phyloP scores from a whole-genome alignment of 2,113 vertebrate genomes.

The Sigmodon hispidus region DNA sequence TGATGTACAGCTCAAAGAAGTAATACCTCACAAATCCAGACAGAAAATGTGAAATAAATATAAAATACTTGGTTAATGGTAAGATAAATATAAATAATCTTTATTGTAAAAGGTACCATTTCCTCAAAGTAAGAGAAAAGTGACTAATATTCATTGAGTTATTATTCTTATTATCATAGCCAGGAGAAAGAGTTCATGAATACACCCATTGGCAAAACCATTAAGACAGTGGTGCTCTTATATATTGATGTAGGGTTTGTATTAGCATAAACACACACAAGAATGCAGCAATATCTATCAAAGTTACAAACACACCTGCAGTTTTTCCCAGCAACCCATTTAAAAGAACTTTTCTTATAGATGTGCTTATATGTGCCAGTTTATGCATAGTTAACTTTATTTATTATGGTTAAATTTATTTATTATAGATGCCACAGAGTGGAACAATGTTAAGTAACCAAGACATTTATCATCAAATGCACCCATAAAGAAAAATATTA shows the following conservation, averaged over 20 bases:
- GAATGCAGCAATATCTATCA: neutral
- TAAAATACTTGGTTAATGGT: neutral
- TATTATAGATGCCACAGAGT: neutral
- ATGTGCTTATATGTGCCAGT: neutral
- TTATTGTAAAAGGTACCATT: neutral
- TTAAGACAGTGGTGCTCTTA: neutral
- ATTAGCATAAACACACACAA: neutral
- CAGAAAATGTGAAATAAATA: neutral
- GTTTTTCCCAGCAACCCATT: neutral
- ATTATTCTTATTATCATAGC: neutral
- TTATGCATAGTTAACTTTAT: slow-evolving; percentile 17
- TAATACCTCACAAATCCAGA: neutral
- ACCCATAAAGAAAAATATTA: neutral
- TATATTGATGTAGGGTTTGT: neutral
- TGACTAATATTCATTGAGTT: neutral
- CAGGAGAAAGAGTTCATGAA: neutral
- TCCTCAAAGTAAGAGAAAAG: slow-evolving; percentile 16
- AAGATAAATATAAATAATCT: neutral
- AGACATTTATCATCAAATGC: slow-evolving; percentile 28
- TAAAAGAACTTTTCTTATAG: slow-evolving; percentile 9
- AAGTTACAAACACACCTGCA: neutral
- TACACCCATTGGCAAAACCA: neutral
- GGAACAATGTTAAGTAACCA: slow-evolving; percentile 29
- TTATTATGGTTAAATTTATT: slow-evolving; percentile 21
- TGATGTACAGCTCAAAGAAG: neutral